Conservation (phyloP, 2,888 invertebrate genomes). For the Griposia aprilina region DNA sequence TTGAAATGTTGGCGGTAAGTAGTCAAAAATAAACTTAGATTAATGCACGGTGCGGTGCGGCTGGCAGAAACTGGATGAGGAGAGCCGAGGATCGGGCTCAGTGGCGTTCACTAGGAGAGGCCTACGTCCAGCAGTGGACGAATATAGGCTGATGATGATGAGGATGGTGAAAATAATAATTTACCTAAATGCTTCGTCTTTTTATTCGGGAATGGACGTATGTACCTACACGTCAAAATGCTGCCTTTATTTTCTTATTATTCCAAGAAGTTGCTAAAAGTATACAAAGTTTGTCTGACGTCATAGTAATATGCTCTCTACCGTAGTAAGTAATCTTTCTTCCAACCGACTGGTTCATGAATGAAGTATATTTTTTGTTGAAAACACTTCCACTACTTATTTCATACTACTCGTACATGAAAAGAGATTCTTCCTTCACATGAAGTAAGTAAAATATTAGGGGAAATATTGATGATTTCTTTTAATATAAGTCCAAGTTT, state of each 20-base stretch:
- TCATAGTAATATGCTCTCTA: conserved; percentile 36
- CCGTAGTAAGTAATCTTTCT: conserved; percentile 40
- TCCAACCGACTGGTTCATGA: conserved; percentile 47
- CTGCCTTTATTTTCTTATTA: background rate
- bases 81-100: too few species aligned
- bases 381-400: background rate
- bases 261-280: conserved; percentile 35
- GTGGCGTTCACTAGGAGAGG: too few species aligned
- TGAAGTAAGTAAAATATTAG: conserved; percentile 23
- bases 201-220: background rate
- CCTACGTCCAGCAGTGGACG: too few species aligned
- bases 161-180: background rate
- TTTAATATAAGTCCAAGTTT: background rate
- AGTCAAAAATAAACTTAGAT: background rate
- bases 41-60: too few species aligned
- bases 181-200: background rate
- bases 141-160: too few species aligned
- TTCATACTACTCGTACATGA: background rate
- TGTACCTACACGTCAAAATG: background rate
- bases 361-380: conserved; percentile 38
- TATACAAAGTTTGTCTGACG: conserved; percentile 45
- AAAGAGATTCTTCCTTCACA: background rate
- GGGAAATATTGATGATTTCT: background rate
- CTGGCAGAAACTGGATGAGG: too few species aligned
- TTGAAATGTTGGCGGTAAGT: background rate